Evolutionary conservation across 2,797 vertebrate species (phyloP).

Genomic region (Echeneis naucrates): DNA sequence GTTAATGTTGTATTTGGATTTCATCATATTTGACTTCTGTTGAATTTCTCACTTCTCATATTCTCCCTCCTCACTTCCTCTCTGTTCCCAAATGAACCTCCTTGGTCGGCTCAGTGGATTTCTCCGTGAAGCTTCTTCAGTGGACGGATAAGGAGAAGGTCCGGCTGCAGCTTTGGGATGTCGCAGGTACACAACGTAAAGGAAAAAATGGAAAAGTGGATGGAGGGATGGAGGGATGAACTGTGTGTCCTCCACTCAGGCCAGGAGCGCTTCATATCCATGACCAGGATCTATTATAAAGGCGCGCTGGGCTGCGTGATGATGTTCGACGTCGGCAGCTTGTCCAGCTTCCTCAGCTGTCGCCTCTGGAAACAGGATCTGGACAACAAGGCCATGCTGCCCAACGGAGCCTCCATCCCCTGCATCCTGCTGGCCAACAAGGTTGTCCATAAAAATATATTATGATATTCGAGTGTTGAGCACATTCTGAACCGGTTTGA

Average conservation of each 20-base stretch:
- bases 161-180: constrained; percentile 64
- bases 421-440: constrained; percentile 93
- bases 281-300: constrained; percentile 91
- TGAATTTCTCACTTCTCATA: neutral
- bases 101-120: constrained; percentile 54
- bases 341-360: constrained; percentile 86
- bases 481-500: too few species aligned
- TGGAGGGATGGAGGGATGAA: neutral
- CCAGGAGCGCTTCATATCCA: constrained; percentile 91
- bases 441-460: too few species aligned
- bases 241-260: constrained; percentile 67
- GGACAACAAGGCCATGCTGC: constrained; percentile 86
- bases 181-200: constrained; percentile 58
- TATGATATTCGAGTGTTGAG: too few species aligned
- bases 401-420: constrained; percentile 82
- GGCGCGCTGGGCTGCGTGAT: constrained; percentile 87
- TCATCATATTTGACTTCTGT: neutral
- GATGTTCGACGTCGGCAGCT: constrained; percentile 89
- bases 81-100: neutral
- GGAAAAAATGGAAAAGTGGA: neutral
- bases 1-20: neutral
- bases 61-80: neutral
- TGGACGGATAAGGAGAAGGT: constrained; percentile 68
- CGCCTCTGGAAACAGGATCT: constrained; percentile 90
- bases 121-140: constrained; percentile 60